Evolutionary conservation across 2,113 vertebrate genomes (phyloP).

Genomic region (Triplophysa tibetana): DNA sequence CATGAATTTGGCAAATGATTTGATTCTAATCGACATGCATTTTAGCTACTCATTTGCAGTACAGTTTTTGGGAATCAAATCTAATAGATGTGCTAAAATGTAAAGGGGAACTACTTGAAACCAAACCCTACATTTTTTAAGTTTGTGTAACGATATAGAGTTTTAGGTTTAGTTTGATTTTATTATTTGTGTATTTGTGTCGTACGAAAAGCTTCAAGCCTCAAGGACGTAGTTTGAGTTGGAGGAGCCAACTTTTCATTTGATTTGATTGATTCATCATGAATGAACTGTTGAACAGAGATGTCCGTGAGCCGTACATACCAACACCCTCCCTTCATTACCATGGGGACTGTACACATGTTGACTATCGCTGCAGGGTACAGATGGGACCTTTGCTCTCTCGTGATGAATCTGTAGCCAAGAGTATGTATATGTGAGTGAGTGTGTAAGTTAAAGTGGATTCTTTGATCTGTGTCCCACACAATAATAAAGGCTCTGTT

Average conservation of each 20-base stretch:
- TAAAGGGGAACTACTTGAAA: neutral
- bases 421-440: conserved; percentile 43
- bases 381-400: neutral
- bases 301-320: neutral
- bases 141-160: neutral
- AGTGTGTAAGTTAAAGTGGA: conserved; percentile 16
- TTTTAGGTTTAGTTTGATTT: neutral
- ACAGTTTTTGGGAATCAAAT: neutral
- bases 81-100: neutral
- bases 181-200: conserved; percentile 36
- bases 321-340: neutral
- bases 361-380: neutral
- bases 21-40: no score
- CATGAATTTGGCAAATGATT: neutral
- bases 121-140: neutral
- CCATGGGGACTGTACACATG: conserved; percentile 19
- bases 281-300: conserved; percentile 14
- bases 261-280: neutral
- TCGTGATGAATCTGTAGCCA: conserved; percentile 9
- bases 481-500: conserved; percentile 19
- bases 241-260: neutral
- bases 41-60: no score
- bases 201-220: neutral
- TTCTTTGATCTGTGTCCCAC: conserved; percentile 16
- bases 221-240: neutral